Base-by-base conservation (phyloP, 2,113 vertebrate species). In the Tetrao urogallus region DNA sequence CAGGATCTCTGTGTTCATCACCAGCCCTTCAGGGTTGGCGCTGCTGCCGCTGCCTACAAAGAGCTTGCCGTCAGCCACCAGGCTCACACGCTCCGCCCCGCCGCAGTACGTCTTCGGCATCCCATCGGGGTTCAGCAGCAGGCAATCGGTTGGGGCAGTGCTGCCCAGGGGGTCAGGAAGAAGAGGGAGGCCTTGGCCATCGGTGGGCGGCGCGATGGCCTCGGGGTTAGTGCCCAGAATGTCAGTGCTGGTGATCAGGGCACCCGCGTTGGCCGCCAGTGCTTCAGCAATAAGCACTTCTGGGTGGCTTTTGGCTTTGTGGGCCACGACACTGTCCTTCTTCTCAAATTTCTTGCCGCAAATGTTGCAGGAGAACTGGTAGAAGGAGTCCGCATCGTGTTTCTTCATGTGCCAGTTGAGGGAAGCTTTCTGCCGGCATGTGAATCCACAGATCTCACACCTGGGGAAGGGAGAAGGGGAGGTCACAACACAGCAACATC, bases 371-470 rank as follows among this genome's bases (percentile, higher is more conserved):
- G 99, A 99, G 93, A 99, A 99, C 96, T 99, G 99, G 97, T 99
- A 99, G 88, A 98, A 99, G 95, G 99, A 99, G 85, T 99, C 99
- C 3, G 99, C 99, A 3, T 99, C 99, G 0, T 99, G 99, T 83
- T 99, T 99, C 98, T 99, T 99, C 99, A 99, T 99, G 98, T 99
- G 99, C 99, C 99, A 99, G 97, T 99, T 99, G 69, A 99, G 98
- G 57, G 99, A 99, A 8, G 99, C 99, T 96, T 99, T 99, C 97
- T 99, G 99, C 72, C 99, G 98, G 95, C 99, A 99, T 21, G 99
- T 99, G 95, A 99, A 99, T 42, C 99, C 99, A 43, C 99, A 99
- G 96, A 99, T 99, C 98, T 99, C 99, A 76, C 99, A 99, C 95
- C 99, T 99, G 90, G 40, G 61, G 34, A 69, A 83, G 86, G 65